phyloP scores from a whole-genome alignment of 1,140 invertebrate species.

The Philotrypesis tridentata region DNA sequence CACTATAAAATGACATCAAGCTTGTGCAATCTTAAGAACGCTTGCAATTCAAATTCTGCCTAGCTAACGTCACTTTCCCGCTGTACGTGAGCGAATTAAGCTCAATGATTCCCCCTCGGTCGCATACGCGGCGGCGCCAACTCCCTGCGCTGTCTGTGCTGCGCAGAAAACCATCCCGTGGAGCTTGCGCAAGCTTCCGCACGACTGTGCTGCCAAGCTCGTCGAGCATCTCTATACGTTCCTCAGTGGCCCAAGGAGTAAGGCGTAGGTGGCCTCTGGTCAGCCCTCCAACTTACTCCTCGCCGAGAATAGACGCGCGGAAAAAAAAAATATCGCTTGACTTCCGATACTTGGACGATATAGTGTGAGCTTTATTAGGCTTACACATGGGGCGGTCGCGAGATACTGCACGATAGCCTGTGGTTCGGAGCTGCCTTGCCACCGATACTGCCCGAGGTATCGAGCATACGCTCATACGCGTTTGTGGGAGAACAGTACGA shows the following conservation, averaged over 20 bases:
- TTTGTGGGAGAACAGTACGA: neutral
- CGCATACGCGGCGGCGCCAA: neutral
- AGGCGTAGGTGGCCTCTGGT: neutral
- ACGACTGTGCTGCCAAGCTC: neutral
- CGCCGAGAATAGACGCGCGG: neutral
- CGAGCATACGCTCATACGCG: neutral
- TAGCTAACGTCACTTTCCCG: neutral
- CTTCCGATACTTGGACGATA: neutral
- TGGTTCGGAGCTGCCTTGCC: neutral
- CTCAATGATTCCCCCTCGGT: neutral
- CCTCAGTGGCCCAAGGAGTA: neutral
- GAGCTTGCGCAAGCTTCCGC: neutral
- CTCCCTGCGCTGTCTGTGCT: neutral
- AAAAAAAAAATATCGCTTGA: neutral
- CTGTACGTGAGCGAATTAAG: neutral
- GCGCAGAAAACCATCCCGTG: neutral
- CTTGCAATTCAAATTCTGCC: neutral
- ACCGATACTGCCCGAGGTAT: neutral
- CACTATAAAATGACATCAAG: no score
- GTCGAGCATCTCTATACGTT: neutral
- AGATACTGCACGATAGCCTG: neutral
- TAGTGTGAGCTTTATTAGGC: neutral
- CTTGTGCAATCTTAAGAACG: no score
- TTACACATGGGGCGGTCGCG: neutral
- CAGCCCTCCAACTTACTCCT: neutral